Evolutionary conservation across 1,140 invertebrate species (phyloP), one percentile per base, ranked within the genome.

Genomic region (Trachelipus rathkii): DNA sequence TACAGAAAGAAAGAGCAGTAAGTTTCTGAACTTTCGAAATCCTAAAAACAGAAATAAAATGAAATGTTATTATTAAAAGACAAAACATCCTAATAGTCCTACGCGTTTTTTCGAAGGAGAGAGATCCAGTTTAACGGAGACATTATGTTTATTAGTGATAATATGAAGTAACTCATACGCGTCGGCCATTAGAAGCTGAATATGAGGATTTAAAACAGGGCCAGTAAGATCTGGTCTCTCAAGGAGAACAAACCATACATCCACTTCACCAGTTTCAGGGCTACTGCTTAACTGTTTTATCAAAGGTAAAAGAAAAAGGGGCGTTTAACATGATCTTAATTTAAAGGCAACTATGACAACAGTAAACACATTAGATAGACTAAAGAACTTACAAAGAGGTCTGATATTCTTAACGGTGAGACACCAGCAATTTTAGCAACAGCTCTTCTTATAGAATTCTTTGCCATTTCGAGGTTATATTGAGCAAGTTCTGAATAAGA

Each of bases 341-440:
- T 13, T 19, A 60, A 19, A 15, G 50, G 2, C 33, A 3, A 1
- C 1, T 1, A 33, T 33, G 6, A 33, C 33, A 33, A 33, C 6
- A 6, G 33, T 33, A 1, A 33, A 33, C 1, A 33, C 6, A 33
- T 33, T 33, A 60, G 19, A 60, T 2, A 19, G 2, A 60, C 50
- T 4, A 60, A 60, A 60, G 50, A 60, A 74, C 83, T 83, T 79
- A 85, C 84, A 75, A 83, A 83, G 5, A 85, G 75, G 76, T 85
- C 82, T 23, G 83, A 84, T 43, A 85, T 82, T 73, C 84, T 77
- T 9, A 85, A 79, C 0, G 84, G 82, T 19, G 84, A 85, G 60
- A 85, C 83, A 44, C 84, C 84, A 43, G 84, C 84, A 21, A 85
- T 80, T 50, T 83, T 83, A 24, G 84, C 84, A 50, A 85, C 82